Base-by-base conservation (phyloP, 2,888 invertebrate species). In the Scaptomyza parva region DNA sequence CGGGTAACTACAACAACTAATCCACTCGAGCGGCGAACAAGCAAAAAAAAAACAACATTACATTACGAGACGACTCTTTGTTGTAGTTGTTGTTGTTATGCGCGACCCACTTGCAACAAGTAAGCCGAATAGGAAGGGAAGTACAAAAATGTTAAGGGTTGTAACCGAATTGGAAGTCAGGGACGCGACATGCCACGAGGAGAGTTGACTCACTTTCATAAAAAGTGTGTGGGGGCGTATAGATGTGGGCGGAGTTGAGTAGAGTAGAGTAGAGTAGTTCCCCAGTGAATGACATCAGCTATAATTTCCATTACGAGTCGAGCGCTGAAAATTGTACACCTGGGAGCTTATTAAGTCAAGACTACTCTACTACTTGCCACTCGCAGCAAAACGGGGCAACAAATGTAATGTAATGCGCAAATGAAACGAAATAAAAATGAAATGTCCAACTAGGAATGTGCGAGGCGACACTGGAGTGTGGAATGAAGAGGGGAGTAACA, bases 311-410 rank as follows among this genome's bases (percentile, higher is more conserved):
- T 85, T 85, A 85, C 84, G 88, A 88, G 69, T 69, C 71, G 78
- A 78, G 83, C 86, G 73, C 82, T 88, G 77, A 75, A 86, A 87
- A 86, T 88, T 80, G 88, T 87, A 85, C 86, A 78, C 86, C 78
- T 73, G 86, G 86, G 88, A 86, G 88, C 88, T 87, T 88, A 88
- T 86, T 86, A 86, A 87, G 78, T 68, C 76, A 53, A 63, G 71
- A 43, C 57, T n/a, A n/a, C n/a, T n/a, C n/a, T n/a, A n/a, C n/a
- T n/a, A n/a, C n/a, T n/a, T n/a, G n/a, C 52, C 69, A 37, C 55
- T 63, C 14, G 45, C 54, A 7, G 45, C 54, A 7, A 1, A 64
- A 69, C 65, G 40, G 58, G 45, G 67, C 50, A 60, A 73, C 50
- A 60, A 73, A 65, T 77, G 71, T 78, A 70, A 65, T 70, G 78